Conservation (phyloP, 2,797 vertebrate species). For the Rachycentron canadum region DNA sequence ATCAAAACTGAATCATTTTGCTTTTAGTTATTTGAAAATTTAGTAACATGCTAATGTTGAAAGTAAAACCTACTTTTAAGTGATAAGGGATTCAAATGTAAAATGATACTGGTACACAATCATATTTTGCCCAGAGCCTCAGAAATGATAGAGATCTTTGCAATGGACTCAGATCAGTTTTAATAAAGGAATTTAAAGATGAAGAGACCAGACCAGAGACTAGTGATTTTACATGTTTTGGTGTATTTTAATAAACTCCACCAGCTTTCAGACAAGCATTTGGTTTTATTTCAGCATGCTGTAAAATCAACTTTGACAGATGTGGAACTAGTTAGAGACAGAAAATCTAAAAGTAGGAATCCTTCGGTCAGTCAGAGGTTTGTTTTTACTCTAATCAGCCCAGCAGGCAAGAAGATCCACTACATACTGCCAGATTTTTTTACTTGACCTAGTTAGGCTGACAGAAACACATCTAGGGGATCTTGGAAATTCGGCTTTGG, state of each 20-base stretch:
- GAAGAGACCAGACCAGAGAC: neutral
- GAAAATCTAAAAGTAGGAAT: neutral
- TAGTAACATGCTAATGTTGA: neutral
- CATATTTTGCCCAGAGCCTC: neutral
- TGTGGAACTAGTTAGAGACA: neutral
- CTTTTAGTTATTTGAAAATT: neutral
- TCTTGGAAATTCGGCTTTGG: constrained; percentile 43
- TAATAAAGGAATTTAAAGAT: neutral
- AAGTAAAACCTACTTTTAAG: neutral
- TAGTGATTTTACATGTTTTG: neutral
- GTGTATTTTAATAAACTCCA: neutral
- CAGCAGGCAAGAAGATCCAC: constrained; percentile 14
- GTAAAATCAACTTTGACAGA: neutral
- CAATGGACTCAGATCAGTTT: neutral
- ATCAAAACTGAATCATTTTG: neutral
- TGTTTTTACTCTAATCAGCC: constrained; percentile 35
- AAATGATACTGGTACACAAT: neutral
- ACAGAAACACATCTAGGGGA: constrained; percentile 50
- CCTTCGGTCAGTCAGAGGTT: constrained; percentile 13
- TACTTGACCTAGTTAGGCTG: constrained; percentile 41
- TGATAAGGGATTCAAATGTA: neutral
- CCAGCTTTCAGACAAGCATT: neutral
- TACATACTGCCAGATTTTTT: constrained; percentile 33
- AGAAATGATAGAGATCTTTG: too few species aligned
- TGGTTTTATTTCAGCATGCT: neutral